Percentiles rank a stretch among this genome's conserved stretches.
These are phyloP conservation scores for Sebastes diaconus DNA, from an alignment of 2,797 vertebrate species.

Conservation along the genomic window DNA sequence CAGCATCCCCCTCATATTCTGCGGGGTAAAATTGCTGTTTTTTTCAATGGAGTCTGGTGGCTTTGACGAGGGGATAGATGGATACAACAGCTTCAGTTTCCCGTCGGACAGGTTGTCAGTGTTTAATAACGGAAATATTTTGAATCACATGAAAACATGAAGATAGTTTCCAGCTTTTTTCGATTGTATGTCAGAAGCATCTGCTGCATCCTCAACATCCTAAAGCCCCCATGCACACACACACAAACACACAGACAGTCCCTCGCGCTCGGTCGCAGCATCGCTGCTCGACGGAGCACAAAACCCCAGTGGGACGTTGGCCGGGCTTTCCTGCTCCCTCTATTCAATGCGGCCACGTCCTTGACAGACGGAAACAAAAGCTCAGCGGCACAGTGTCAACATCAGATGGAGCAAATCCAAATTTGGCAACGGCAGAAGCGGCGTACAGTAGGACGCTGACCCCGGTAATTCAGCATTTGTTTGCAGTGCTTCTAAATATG, in stretches of 20 bases:
- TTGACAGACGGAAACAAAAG: conserved; percentile 74
- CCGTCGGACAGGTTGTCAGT: not conserved
- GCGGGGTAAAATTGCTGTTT: too few species aligned
- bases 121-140: not conserved
- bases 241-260: conserved; percentile 8
- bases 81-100: too few species aligned
- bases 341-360: conserved; percentile 57
- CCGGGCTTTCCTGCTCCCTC: conserved; percentile 42
- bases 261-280: conserved; percentile 22
- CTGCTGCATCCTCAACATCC: conserved; percentile 33
- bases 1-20: too few species aligned
- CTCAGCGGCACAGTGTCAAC: conserved; percentile 65
- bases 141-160: not conserved
- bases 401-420: conserved; percentile 66
- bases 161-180: not conserved
- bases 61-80: too few species aligned
- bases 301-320: conserved; percentile 65
- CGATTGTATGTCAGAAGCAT: conserved; percentile 40
- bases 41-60: too few species aligned
- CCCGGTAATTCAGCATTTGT: conserved; percentile 31
- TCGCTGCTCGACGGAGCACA: conserved; percentile 52
- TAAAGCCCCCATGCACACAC: not conserved
- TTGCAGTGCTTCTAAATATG: conserved; percentile 23
- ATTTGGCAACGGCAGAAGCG: conserved; percentile 41
- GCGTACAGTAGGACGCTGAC: conserved; percentile 44